Percentiles rank a stretch among this genome's conserved stretches.
phyloP scores from a whole-genome alignment of 2,888 invertebrate species.

The Eupithecia insigniata region DNA sequence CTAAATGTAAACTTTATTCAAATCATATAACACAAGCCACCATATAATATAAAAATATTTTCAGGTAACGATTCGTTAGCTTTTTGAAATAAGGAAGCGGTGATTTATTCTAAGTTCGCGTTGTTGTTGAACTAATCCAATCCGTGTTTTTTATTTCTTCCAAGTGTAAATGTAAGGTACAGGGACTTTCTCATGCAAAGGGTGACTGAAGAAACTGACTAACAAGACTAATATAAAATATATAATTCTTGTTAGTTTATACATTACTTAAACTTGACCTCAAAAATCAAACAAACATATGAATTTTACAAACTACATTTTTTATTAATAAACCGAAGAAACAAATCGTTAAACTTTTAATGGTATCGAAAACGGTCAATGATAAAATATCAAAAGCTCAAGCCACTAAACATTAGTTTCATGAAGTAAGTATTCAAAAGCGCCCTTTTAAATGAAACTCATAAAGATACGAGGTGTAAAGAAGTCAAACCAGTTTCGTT shows the following conservation, averaged over 20 bases:
- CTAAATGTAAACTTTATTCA: too few relatives aligned
- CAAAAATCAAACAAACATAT: not conserved
- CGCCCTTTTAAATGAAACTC: slow-evolving; percentile 64
- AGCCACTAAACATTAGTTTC: slow-evolving; percentile 42
- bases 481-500: slow-evolving; percentile 79
- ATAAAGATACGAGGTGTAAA: slow-evolving; percentile 76
- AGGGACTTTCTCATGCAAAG: not conserved
- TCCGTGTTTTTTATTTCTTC: not conserved
- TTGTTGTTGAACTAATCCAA: not conserved
- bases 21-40: not conserved
- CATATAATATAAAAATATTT: not conserved
- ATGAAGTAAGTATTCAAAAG: slow-evolving; percentile 56
- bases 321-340: not conserved
- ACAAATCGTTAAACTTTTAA: slow-evolving; percentile 5
- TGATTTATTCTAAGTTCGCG: not conserved
- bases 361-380: slow-evolving; percentile 9
- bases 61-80: not conserved
- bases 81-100: not conserved
- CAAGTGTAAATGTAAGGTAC: not conserved
- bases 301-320: not conserved
- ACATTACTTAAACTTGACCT: not conserved
- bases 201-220: not conserved
- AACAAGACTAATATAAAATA: too few relatives aligned
- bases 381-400: slow-evolving; percentile 26
- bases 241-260: too few relatives aligned